These are phyloP conservation scores for Meandrina meandrites DNA, from an alignment of 92 coral and sea anemone genomes.

Conservation along the genomic window DNA sequence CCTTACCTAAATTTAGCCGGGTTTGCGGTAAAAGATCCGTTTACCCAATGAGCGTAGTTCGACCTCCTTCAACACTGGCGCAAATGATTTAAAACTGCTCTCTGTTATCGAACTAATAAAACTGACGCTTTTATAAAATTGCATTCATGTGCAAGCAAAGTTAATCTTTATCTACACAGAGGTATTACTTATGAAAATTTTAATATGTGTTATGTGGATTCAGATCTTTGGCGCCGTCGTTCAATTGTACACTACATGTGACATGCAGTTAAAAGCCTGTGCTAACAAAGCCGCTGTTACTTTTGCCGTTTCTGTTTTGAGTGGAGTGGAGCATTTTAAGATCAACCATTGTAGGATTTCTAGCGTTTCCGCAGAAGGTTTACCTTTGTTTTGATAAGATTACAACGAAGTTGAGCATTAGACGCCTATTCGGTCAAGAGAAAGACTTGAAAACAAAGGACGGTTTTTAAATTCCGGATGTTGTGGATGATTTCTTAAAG, in stretches of 20 bases:
- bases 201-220: conserved; percentile 25
- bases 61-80: background rate
- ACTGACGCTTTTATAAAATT: background rate
- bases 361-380: background rate
- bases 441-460: conserved; percentile 7
- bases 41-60: background rate
- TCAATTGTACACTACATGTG: conserved; percentile 2
- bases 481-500: conserved; percentile 7
- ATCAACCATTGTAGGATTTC: background rate
- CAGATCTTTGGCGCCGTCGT: conserved; percentile 1
- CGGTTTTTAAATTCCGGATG: conserved; percentile 25
- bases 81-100: conserved; percentile 4
- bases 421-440: background rate
- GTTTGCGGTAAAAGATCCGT: background rate
- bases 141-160: conserved; percentile 30
- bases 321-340: background rate
- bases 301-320: background rate
- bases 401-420: background rate
- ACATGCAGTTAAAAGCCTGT: background rate
- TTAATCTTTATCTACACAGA: conserved; percentile 26
- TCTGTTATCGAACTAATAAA: background rate
- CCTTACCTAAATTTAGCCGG: background rate
- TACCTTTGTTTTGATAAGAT: background rate
- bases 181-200: conserved; percentile 24
- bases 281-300: background rate